A percentile compares a stretch with the other conserved stretches of the same genome.
These are phyloP conservation scores for Cirrhinus mrigala DNA, from an alignment of 2,797 vertebrate genomes.

Conservation along the genomic window DNA sequence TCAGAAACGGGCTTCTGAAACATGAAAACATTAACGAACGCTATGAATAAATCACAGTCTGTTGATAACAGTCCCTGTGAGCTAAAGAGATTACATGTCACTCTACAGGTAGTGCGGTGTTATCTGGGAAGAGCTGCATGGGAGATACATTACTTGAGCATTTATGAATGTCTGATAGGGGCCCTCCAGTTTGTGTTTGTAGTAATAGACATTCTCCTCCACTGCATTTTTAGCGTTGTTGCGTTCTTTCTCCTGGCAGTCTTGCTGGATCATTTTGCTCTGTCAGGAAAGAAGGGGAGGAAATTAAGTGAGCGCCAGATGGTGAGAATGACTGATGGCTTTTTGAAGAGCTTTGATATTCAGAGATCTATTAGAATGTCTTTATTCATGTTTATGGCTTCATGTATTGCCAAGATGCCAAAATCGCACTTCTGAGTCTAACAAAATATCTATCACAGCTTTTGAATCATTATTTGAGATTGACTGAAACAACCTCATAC, in stretches of 20 bases:
- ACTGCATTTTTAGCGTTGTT: constrained; percentile 86
- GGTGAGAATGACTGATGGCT: background rate
- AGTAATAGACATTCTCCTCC: constrained; percentile 85
- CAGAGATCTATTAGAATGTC: constrained; percentile 7
- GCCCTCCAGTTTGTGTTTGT: constrained; percentile 83
- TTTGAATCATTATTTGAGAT: constrained; percentile 5
- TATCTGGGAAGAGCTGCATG: background rate
- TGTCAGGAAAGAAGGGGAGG: constrained; percentile 58
- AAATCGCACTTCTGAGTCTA: background rate
- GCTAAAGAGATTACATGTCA: constrained; percentile 10
- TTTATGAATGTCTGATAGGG: constrained; percentile 79
- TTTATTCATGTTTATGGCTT: constrained; percentile 13
- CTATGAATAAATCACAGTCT: constrained; percentile 21
- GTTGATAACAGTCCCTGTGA: constrained; percentile 16
- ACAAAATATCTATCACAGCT: background rate
- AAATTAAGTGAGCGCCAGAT: background rate
- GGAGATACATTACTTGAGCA: constrained; percentile 72
- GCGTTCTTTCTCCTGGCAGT: constrained; percentile 84
- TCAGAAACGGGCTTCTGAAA: background rate
- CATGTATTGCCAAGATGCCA: background rate
- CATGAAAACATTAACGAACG: background rate
- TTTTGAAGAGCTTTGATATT: constrained; percentile 18
- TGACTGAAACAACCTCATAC: background rate
- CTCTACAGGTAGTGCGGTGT: background rate
- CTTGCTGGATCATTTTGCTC: constrained; percentile 86